These are phyloP conservation scores for Ceryle rudis DNA, from an alignment of 2,797 vertebrate genomes.

Conservation along the genomic window DNA sequence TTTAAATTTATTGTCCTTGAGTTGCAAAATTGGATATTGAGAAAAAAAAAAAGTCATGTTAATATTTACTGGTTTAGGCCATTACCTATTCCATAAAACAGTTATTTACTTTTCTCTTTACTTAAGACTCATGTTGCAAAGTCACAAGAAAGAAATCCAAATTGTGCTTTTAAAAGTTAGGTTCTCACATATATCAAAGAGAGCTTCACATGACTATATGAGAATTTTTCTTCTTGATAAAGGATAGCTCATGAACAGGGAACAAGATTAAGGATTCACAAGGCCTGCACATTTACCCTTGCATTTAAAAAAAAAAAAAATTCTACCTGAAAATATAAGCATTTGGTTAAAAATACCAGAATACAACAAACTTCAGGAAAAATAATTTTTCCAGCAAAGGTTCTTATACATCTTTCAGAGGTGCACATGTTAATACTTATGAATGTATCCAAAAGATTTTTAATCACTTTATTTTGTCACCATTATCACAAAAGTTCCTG, in stretches of 20 bases:
- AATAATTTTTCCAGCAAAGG: not conserved
- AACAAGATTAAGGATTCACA: not conserved
- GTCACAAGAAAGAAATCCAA: not conserved
- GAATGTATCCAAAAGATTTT: not conserved
- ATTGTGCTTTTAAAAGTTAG: not conserved
- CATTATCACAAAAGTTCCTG: not conserved
- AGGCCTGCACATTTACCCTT: not conserved
- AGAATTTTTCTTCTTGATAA: not conserved
- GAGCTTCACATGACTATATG: not conserved
- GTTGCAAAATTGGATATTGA: not conserved
- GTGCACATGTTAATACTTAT: not conserved
- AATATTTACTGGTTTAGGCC: no score
- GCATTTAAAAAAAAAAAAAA: not conserved
- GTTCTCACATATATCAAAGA: not conserved
- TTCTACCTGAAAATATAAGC: not conserved
- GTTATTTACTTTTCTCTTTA: not conserved
- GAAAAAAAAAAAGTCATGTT: not conserved
- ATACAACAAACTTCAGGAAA: not conserved
- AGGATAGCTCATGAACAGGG: not conserved
- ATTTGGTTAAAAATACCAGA: not conserved
- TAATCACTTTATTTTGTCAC: not conserved
- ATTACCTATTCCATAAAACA: not conserved
- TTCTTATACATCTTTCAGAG: not conserved
- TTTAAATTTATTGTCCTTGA: not conserved
- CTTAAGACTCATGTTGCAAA: not conserved